Evolutionary conservation across 2,888 invertebrate genomes (phyloP).

Genomic region (Drosophila infuscata): DNA sequence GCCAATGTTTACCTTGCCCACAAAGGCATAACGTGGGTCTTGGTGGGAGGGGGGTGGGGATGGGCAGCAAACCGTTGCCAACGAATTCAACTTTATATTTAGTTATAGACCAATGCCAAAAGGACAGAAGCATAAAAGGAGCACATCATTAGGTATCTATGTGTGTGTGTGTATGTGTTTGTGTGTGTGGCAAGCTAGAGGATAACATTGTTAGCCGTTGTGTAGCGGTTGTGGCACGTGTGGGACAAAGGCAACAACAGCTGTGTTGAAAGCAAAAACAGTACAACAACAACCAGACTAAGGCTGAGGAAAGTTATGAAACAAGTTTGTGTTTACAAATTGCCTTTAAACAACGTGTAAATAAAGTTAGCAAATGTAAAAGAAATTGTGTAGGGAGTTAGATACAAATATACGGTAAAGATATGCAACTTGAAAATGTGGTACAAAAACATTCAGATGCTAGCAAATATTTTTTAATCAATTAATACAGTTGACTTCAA

Average conservation of each 20-base stretch:
- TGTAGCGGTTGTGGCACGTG: conserved; percentile 59
- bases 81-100: conserved; percentile 59
- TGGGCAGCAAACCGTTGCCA: conserved; percentile 54
- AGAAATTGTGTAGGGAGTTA: background rate
- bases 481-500: background rate
- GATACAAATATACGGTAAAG: background rate
- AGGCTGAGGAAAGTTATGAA: conserved; percentile 25
- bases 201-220: conserved; percentile 23
- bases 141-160: conserved; percentile 39
- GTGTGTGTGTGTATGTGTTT: background rate
- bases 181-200: background rate
- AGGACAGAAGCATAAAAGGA: conserved; percentile 16
- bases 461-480: background rate
- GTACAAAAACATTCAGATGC: background rate
- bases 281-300: background rate
- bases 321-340: conserved; percentile 35
- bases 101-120: conserved; percentile 28
- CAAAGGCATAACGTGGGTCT: conserved; percentile 36
- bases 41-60: conserved; percentile 27
- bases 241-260: conserved; percentile 41
- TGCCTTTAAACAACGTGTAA: conserved; percentile 38
- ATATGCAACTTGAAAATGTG: background rate
- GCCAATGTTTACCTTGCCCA: conserved; percentile 21
- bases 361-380: conserved; percentile 9
- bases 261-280: conserved; percentile 31